These are phyloP conservation scores for Rutpela maculata DNA, from an alignment of 2,888 invertebrate species.

Conservation along the genomic window DNA sequence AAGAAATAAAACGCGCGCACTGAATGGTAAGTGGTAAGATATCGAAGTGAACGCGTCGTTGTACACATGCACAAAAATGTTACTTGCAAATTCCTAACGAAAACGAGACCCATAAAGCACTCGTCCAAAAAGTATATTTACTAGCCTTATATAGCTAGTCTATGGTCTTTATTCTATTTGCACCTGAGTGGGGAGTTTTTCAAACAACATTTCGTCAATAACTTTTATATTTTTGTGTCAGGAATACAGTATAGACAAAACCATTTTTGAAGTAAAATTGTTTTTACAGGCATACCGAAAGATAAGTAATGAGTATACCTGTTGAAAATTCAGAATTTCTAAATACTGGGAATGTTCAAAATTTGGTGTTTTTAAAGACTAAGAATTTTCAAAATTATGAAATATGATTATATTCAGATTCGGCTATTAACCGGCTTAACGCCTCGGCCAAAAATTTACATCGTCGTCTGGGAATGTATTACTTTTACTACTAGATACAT, in stretches of 20 bases:
- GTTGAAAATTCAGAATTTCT: no score
- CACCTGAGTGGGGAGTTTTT: background rate
- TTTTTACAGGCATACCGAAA: no score
- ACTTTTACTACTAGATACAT: no score
- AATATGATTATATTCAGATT: no score
- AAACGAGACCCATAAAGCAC: conserved; percentile 17
- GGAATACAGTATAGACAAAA: background rate
- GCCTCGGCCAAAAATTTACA: no score
- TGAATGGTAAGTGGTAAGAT: conserved; percentile 40
- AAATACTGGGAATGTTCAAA: no score
- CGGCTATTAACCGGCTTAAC: no score
- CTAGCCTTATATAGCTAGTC: background rate
- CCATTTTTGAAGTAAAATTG: background rate
- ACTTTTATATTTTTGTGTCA: background rate
- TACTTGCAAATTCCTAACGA: conserved; percentile 22
- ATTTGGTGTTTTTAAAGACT: no score
- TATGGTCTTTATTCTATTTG: background rate
- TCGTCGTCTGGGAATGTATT: no score
- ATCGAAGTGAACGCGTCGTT: conserved; percentile 19
- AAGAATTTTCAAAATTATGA: no score
- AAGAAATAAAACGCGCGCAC: conserved; percentile 39
- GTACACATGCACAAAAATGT: conserved; percentile 31
- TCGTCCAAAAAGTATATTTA: background rate
- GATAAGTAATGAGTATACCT: no score
- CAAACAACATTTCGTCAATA: background rate